Conservation (phyloP, 2,113 vertebrate genomes). For the Pteropus alecto region DNA sequence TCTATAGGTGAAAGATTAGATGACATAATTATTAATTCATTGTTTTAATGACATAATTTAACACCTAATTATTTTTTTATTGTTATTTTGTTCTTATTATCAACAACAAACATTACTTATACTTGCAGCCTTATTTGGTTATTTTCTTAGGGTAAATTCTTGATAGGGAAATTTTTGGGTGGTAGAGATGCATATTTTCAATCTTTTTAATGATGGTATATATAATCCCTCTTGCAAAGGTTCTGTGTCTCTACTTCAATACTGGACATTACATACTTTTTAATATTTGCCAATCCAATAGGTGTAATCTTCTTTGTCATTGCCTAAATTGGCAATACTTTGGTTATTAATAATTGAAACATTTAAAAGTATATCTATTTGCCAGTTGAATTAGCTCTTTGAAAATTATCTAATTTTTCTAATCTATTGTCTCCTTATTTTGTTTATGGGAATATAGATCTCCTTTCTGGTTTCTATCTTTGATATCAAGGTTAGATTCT, state of each 20-base stretch:
- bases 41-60: not conserved
- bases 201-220: not conserved
- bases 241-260: not conserved
- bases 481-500: not conserved
- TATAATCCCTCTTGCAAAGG: not conserved
- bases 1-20: not conserved
- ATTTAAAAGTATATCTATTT: not conserved
- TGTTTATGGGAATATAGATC: not conserved
- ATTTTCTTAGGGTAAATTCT: not conserved
- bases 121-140: not conserved
- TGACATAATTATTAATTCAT: not conserved
- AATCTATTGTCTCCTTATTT: not conserved
- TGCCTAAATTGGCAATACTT: not conserved
- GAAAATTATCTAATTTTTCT: not conserved
- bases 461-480: not conserved
- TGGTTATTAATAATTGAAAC: not conserved
- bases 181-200: not conserved
- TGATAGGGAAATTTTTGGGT: not conserved
- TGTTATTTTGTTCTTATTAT: not conserved
- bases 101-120: not conserved
- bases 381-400: not conserved
- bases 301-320: not conserved
- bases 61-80: not conserved
- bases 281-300: not conserved
- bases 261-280: not conserved